Evolutionary conservation across 2,113 vertebrate genomes (phyloP).

Genomic region (Siniperca knerii): DNA sequence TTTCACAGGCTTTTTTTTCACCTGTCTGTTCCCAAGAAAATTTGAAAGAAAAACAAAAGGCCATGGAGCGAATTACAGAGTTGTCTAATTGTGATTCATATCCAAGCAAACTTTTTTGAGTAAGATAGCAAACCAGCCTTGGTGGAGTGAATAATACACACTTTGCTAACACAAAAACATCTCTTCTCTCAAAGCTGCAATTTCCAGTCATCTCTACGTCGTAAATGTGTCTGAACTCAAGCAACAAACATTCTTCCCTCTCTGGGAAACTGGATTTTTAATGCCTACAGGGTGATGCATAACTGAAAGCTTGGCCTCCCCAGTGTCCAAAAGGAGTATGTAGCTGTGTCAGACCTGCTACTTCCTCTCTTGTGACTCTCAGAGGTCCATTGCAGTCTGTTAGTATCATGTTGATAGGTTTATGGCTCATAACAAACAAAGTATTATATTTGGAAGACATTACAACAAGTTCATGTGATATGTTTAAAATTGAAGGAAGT

Average conservation of each 20-base stretch:
- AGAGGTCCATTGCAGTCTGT: constrained; percentile 53
- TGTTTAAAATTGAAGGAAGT: constrained; percentile 71
- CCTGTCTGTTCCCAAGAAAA: background rate
- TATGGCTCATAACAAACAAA: constrained; percentile 67
- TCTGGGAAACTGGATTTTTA: constrained; percentile 57
- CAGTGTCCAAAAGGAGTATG: background rate
- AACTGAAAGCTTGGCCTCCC: constrained; percentile 26
- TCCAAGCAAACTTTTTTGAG: background rate
- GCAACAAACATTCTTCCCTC: background rate
- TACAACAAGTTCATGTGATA: constrained; percentile 44
- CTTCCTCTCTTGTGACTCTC: constrained; percentile 67
- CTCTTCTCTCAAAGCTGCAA: constrained; percentile 3
- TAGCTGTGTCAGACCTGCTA: constrained; percentile 27
- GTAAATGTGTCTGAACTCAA: constrained; percentile 56
- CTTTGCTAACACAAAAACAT: constrained; percentile 6
- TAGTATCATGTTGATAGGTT: constrained; percentile 64
- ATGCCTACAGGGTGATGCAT: constrained; percentile 22
- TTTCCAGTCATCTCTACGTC: constrained; percentile 15
- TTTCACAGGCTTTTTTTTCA: background rate
- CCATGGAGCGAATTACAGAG: background rate
- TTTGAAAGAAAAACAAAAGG: constrained; percentile 15
- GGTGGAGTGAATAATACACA: background rate
- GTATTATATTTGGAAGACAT: constrained; percentile 42
- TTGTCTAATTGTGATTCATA: background rate
- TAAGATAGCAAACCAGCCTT: constrained; percentile 1